Evolutionary conservation across 2,888 invertebrate genomes (phyloP).

Genomic region (Macropis europaea): DNA sequence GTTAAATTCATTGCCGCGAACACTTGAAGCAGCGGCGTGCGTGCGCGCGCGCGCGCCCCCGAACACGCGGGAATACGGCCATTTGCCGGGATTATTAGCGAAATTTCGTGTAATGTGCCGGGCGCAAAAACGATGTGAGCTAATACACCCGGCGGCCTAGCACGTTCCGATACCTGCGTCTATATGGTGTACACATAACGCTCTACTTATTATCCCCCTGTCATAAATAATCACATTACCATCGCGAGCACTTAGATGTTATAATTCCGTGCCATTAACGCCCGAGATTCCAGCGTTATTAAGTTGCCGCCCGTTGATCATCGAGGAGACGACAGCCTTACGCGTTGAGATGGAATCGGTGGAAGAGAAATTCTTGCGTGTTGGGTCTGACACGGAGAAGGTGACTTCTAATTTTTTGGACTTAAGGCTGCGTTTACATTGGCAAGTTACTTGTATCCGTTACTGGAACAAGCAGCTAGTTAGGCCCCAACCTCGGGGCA

Average conservation of each 20-base stretch:
- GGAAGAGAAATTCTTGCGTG: too few species aligned
- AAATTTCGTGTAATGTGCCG: conserved; percentile 53
- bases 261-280: neutral
- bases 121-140: conserved; percentile 34
- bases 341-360: too few species aligned
- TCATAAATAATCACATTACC: neutral
- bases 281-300: too few species aligned
- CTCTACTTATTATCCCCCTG: neutral
- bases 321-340: too few species aligned
- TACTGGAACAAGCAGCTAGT: too few species aligned
- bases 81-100: conserved; percentile 65
- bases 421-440: too few species aligned
- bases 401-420: too few species aligned
- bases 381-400: too few species aligned
- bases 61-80: conserved; percentile 45
- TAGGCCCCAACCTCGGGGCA: too few species aligned
- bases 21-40: conserved; percentile 56
- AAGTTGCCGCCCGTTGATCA: too few species aligned
- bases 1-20: conserved; percentile 69
- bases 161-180: conserved; percentile 6
- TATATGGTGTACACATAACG: neutral
- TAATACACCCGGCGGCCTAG: neutral
- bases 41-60: too few species aligned
- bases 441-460: too few species aligned
- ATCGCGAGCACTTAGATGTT: neutral